These are phyloP conservation scores for Drosophila auraria DNA, from an alignment of 1,140 invertebrate genomes.

Conservation along the genomic window DNA sequence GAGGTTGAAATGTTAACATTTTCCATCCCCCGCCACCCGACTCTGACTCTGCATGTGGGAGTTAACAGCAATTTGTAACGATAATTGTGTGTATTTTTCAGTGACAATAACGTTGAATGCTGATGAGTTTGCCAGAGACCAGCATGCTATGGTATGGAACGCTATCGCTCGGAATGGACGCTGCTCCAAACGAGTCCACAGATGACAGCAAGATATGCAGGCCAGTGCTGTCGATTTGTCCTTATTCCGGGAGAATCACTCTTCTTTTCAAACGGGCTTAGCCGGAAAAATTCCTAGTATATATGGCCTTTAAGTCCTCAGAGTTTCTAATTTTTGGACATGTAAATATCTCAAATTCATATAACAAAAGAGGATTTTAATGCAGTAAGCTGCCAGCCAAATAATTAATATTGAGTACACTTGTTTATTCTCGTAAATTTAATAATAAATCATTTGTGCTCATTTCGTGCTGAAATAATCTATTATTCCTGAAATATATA, in stretches of 20 bases:
- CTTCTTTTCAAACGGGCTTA: neutral
- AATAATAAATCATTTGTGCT: too few species aligned
- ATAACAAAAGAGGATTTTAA: too few species aligned
- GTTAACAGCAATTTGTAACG: constrained; percentile 79
- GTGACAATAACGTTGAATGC: constrained; percentile 79
- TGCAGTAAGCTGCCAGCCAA: too few species aligned
- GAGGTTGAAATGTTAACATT: constrained; percentile 60
- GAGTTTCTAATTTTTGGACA: too few species aligned
- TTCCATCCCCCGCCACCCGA: constrained; percentile 10
- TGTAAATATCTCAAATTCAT: too few species aligned
- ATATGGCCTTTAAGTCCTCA: too few species aligned
- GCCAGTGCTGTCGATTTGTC: constrained; percentile 27
- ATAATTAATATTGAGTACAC: too few species aligned
- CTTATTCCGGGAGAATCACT: neutral
- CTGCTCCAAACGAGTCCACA: constrained; percentile 40
- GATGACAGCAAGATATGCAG: constrained; percentile 46
- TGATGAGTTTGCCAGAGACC: constrained; percentile 70
- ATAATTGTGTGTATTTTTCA: constrained; percentile 80
- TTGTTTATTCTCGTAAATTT: too few species aligned
- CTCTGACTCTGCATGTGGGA: constrained; percentile 47
- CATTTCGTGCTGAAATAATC: too few species aligned
- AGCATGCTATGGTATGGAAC: constrained; percentile 30
- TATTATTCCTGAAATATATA: too few species aligned
- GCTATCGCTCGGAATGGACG: constrained; percentile 35
- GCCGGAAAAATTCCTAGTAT: neutral